A percentile compares a stretch with the other conserved stretches of the same genome.
Evolutionary conservation across 2,113 vertebrate genomes (phyloP).

Genomic region (Malaclemys terrapin): DNA sequence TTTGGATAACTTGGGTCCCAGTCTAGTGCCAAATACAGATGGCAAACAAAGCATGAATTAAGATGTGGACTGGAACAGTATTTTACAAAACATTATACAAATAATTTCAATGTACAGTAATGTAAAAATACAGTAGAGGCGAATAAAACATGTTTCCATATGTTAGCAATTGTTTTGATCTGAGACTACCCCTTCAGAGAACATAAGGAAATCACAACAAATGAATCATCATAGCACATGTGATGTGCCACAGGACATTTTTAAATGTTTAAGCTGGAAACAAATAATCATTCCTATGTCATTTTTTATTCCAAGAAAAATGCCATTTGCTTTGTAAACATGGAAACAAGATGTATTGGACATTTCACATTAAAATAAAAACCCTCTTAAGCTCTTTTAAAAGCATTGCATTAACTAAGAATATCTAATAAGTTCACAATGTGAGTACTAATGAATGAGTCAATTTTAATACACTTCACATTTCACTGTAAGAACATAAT

Average conservation of each 20-base stretch:
- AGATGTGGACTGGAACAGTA: background rate
- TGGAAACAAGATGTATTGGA: constrained; percentile 56
- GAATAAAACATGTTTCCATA: constrained; percentile 16
- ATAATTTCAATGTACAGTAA: background rate
- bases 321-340: constrained; percentile 58
- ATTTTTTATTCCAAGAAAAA: constrained; percentile 37
- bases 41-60: background rate
- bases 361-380: constrained; percentile 54
- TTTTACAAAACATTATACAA: background rate
- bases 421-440: constrained; percentile 69
- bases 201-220: constrained; percentile 18
- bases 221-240: background rate
- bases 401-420: constrained; percentile 61
- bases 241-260: constrained; percentile 17
- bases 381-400: constrained; percentile 38
- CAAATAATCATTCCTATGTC: background rate
- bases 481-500: constrained; percentile 61
- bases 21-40: background rate
- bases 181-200: constrained; percentile 27
- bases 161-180: constrained; percentile 42
- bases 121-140: constrained; percentile 7
- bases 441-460: constrained; percentile 70
- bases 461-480: constrained; percentile 71
- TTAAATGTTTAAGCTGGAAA: constrained; percentile 33
- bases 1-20: background rate